These are phyloP conservation scores for Lasioglossum pauxillum DNA, from an alignment of 2,888 invertebrate species.

Conservation along the genomic window DNA sequence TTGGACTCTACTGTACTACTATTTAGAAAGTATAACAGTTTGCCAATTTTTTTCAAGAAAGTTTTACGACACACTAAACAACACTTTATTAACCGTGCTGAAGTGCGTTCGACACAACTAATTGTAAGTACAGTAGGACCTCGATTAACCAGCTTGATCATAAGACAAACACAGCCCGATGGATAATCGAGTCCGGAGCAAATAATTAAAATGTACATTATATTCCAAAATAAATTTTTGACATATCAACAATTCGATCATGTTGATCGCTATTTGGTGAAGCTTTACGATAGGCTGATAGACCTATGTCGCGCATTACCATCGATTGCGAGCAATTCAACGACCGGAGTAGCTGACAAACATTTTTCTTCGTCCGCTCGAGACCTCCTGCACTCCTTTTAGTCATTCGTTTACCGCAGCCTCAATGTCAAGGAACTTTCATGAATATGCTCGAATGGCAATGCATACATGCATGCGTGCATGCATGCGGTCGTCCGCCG, in stretches of 20 bases:
- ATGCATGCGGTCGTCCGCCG: constrained; percentile 25
- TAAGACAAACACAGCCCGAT: too few species aligned
- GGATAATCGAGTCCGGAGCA: too few species aligned
- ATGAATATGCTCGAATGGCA: constrained; percentile 68
- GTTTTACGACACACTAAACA: too few species aligned
- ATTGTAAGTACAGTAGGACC: too few species aligned
- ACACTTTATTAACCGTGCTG: too few species aligned
- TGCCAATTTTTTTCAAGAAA: too few species aligned
- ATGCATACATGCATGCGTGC: constrained; percentile 57
- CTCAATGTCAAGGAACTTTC: constrained; percentile 75
- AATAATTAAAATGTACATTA: too few species aligned
- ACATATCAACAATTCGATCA: background rate
- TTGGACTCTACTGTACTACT: too few species aligned
- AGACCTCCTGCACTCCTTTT: constrained; percentile 58
- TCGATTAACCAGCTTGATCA: too few species aligned
- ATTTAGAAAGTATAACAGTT: too few species aligned
- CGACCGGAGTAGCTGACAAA: constrained; percentile 6
- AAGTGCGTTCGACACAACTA: too few species aligned
- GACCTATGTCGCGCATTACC: background rate
- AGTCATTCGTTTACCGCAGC: constrained; percentile 64
- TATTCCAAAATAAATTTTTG: background rate
- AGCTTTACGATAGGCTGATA: background rate
- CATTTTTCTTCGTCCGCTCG: constrained; percentile 29
- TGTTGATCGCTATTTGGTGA: background rate
- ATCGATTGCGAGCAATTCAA: constrained; percentile 1